Evolutionary conservation across 2,888 invertebrate species (phyloP).

Genomic region (Liodrosophila aerea): DNA sequence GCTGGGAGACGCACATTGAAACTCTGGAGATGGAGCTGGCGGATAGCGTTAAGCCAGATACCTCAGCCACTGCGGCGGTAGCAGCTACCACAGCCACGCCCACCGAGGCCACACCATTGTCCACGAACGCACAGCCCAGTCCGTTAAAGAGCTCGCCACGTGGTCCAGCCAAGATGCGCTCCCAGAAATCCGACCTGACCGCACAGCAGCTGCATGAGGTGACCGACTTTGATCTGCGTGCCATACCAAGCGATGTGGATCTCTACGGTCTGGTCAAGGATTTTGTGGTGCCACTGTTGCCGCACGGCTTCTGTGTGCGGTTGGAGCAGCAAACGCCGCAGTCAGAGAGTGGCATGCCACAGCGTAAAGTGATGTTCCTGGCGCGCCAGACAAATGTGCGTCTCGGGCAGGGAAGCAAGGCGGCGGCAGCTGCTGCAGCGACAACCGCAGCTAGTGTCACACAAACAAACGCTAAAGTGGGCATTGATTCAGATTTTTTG

Average conservation of each 20-base stretch:
- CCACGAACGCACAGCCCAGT: conserved; percentile 71
- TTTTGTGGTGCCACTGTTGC: conserved; percentile 81
- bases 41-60: conserved; percentile 59
- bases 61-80: conserved; percentile 20
- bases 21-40: conserved; percentile 79
- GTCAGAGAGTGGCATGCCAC: conserved; percentile 12
- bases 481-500: conserved; percentile 72
- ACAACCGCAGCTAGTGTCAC: neutral
- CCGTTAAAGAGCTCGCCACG: conserved; percentile 76
- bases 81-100: conserved; percentile 66
- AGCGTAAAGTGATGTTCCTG: conserved; percentile 65
- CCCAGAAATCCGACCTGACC: conserved; percentile 56
- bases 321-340: conserved; percentile 63
- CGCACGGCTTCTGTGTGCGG: conserved; percentile 80
- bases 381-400: conserved; percentile 64
- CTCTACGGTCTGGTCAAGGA: conserved; percentile 79
- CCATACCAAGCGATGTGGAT: conserved; percentile 80
- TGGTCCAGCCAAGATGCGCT: conserved; percentile 64
- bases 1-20: conserved; percentile 85
- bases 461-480: conserved; percentile 3
- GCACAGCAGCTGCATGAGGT: conserved; percentile 69
- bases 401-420: conserved; percentile 33
- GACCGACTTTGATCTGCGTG: conserved; percentile 80
- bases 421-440: neutral
- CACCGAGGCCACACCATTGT: conserved; percentile 66